Base-by-base conservation (phyloP, 2,888 invertebrate genomes). In the Sepiola atlantica region DNA sequence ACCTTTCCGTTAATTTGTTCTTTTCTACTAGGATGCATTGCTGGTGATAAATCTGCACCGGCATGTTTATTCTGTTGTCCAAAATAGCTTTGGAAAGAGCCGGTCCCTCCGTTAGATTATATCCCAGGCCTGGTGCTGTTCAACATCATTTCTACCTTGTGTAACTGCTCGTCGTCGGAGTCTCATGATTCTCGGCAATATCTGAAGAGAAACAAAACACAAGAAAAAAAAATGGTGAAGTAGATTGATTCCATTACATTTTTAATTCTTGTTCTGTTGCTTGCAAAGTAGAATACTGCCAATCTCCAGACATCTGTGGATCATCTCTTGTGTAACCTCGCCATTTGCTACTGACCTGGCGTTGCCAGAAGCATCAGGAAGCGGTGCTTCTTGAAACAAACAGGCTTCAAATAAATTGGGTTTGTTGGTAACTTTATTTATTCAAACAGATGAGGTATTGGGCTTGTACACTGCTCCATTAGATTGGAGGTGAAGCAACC, bases 131-230 rank as follows among this genome's bases (percentile, higher is more conserved):
- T 32, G n/a, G 16, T 77, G 77, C 77, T 77, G 77, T 32, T 77
- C 32, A 77, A 77, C 77, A 77, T 77, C 77, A 77, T 77, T 77
- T 77, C n/a, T 77, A 77, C 32, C 77, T 77, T 77, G n/a, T 77
- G 77, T 77, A 77, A 77, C 77, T 77, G 16, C 77, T 77, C n/a
- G n/a, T 77, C n/a, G n/a, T 77, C 16, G 77, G n/a, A n/a, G 77
- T n/a, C 77, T 77, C n/a, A 12, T 77, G 77, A 77, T 77, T 77
- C 77, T 77, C n/a, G 77, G 77, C 16, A n/a, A 77, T 77, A 77
- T 77, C 77, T 77, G n/a, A 20, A 21, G 8, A 45, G 45, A 45
- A 45, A 45, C 45, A 45, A 45, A 45, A 8, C 45, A 45, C 45
- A 45, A 45, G 8, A 45, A 8, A 57, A 77, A 32, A 77, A 77